Percentiles rank a stretch among this genome's conserved stretches.
These are phyloP conservation scores for Ochotona curzoniae DNA, from an alignment of 2,113 vertebrate species.

Conservation along the genomic window DNA sequence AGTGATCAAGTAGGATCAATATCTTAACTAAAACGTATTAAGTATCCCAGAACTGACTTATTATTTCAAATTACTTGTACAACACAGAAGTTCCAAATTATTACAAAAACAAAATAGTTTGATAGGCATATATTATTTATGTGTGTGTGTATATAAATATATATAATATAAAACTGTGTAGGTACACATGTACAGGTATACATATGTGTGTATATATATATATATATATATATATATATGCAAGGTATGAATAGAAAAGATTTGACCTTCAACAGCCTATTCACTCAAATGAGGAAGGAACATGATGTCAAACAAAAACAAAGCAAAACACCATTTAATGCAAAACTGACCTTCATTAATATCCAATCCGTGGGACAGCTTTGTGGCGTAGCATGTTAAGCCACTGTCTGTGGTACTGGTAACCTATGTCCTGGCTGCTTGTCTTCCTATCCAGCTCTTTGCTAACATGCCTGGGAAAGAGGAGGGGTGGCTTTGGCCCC, in stretches of 20 bases:
- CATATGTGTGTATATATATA: background rate
- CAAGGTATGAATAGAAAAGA: background rate
- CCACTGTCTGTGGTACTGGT: no score
- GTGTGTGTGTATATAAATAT: no score
- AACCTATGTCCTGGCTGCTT: no score
- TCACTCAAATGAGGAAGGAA: background rate
- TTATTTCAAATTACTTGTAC: conserved; percentile 9
- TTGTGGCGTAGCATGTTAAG: no score
- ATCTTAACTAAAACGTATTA: background rate
- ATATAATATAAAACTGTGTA: no score
- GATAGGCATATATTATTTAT: no score
- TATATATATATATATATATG: background rate
- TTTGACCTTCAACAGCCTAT: background rate
- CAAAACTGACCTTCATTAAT: background rate
- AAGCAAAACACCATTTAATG: background rate
- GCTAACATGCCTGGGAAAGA: no score
- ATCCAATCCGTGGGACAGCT: no score
- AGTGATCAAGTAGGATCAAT: background rate
- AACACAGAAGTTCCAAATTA: background rate
- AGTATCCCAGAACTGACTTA: conserved; percentile 29
- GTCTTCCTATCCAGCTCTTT: no score
- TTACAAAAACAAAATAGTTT: background rate
- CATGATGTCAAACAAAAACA: background rate
- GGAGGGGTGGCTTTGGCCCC: no score
- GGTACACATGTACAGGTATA: no score